phyloP scores from a whole-genome alignment of 1,140 invertebrate species.

The Oryctes rhinoceros region DNA sequence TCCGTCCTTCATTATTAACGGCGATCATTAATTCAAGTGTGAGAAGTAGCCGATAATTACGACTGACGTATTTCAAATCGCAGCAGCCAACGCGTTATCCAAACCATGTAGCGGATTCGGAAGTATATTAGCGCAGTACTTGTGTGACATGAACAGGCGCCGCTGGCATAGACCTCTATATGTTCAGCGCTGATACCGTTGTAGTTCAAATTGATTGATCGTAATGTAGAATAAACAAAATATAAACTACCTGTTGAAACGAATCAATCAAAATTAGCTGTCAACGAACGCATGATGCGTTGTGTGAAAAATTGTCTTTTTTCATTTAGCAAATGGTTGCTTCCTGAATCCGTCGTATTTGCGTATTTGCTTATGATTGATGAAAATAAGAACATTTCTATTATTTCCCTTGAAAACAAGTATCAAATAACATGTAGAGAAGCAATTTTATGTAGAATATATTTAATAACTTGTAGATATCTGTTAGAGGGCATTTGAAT shows the following conservation, averaged over 20 bases:
- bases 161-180: background rate
- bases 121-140: background rate
- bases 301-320: slow-evolving; percentile 18
- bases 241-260: slow-evolving; percentile 8
- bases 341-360: background rate
- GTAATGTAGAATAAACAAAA: slow-evolving; percentile 16
- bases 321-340: slow-evolving; percentile 9
- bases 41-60: background rate
- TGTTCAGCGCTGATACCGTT: background rate
- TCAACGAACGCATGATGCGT: background rate
- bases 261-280: slow-evolving; percentile 15
- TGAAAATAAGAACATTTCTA: background rate
- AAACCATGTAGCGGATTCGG: background rate
- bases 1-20: background rate
- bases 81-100: background rate
- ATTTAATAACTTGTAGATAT: too few species aligned
- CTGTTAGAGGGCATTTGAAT: too few species aligned
- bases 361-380: slow-evolving; percentile 2
- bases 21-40: slow-evolving; percentile 1
- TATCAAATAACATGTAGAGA: background rate
- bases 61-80: background rate
- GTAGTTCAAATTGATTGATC: slow-evolving; percentile 7
- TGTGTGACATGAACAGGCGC: background rate
- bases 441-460: background rate
- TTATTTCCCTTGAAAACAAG: background rate